A percentile compares a stretch with the other conserved stretches of the same genome.
Conservation (phyloP, 2,113 vertebrate genomes). For the Neolamprologus toae region DNA sequence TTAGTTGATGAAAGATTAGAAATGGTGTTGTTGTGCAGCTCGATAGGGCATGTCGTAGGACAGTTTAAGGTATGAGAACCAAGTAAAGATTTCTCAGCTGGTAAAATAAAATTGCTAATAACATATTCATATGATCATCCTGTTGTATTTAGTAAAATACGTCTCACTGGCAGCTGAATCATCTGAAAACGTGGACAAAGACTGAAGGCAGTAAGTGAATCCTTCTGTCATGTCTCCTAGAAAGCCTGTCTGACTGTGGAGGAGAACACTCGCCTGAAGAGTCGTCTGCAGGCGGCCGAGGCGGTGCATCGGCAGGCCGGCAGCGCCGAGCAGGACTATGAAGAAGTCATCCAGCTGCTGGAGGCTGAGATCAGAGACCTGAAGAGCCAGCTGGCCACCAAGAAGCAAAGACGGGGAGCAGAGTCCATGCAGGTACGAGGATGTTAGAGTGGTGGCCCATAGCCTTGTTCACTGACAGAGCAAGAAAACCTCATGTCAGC, state of each 20-base stretch:
- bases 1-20: background rate
- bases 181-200: background rate
- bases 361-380: slow-evolving; percentile 86
- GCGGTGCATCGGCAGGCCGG: slow-evolving; percentile 66
- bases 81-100: too few species aligned
- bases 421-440: slow-evolving; percentile 24
- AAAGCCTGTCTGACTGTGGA: slow-evolving; percentile 76
- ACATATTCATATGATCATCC: background rate
- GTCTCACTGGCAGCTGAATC: background rate
- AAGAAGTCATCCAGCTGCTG: slow-evolving; percentile 86
- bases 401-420: slow-evolving; percentile 51
- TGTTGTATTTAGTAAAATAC: background rate
- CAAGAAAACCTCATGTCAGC: background rate
- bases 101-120: background rate
- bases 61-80: background rate
- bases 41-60: background rate
- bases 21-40: background rate
- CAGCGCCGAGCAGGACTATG: slow-evolving; percentile 84
- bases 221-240: slow-evolving; percentile 45
- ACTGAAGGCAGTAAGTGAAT: background rate
- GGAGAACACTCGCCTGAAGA: slow-evolving; percentile 77
- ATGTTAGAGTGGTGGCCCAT: background rate
- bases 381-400: slow-evolving; percentile 75
- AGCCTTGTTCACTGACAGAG: background rate
- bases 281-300: slow-evolving; percentile 73